These are phyloP conservation scores for Shinisaurus crocodilurus DNA, from an alignment of 2,113 vertebrate species.

Conservation along the genomic window DNA sequence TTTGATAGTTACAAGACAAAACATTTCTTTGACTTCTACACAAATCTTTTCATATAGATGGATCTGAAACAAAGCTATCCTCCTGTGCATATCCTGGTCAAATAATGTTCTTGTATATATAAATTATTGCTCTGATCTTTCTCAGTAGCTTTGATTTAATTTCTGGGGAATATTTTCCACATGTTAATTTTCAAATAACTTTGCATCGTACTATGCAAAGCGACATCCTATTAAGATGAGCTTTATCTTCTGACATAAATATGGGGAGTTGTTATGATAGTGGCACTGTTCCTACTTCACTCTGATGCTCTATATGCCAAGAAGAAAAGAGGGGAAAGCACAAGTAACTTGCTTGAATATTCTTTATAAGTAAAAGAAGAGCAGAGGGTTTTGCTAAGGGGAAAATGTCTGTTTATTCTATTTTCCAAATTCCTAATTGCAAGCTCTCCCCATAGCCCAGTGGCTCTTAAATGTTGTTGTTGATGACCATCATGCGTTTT, in stretches of 20 bases:
- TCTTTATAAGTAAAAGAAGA: not conserved
- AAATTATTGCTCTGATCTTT: constrained; percentile 14
- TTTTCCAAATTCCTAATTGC: not conserved
- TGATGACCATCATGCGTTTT: not conserved
- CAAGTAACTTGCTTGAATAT: not conserved
- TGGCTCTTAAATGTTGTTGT: not conserved
- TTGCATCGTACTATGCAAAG: not conserved
- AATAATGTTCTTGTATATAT: constrained; percentile 4
- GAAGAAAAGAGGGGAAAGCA: not conserved
- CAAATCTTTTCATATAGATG: not conserved
- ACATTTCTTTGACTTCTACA: not conserved
- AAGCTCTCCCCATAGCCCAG: not conserved
- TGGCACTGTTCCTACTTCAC: not conserved
- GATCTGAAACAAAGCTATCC: constrained; percentile 13
- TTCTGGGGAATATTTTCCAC: not conserved
- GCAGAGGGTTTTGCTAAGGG: not conserved
- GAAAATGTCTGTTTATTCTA: not conserved
- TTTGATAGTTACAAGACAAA: constrained; percentile 15
- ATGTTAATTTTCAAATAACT: constrained; percentile 12
- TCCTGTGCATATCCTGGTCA: constrained; percentile 2
- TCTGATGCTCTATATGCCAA: not conserved
- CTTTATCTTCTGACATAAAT: not conserved
- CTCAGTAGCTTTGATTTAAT: constrained; percentile 7
- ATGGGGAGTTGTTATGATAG: not conserved
- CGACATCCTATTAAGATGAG: not conserved